Evolutionary conservation across 30 jellyfish, hydroid and myxozoan species (phyloP).

Genomic region (Sanderia malayensis): DNA sequence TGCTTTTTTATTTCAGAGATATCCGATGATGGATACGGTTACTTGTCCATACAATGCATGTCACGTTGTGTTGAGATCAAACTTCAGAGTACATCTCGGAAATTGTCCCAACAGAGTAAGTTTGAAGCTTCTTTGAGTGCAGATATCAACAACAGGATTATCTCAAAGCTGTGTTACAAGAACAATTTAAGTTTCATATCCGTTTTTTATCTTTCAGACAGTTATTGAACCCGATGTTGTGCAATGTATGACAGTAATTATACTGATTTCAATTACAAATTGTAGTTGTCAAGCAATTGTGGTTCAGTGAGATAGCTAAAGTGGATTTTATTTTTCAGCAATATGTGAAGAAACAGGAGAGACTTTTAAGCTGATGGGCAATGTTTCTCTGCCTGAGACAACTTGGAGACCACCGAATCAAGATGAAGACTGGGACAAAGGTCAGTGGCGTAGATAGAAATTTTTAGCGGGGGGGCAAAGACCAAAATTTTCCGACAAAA

Average conservation of each 20-base stretch:
- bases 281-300: too few relatives aligned
- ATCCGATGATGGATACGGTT: slow-evolving; percentile 60
- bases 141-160: too few relatives aligned
- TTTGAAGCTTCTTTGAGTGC: not conserved
- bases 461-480: too few relatives aligned
- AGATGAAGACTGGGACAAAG: slow-evolving; percentile 70
- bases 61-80: slow-evolving; percentile 43
- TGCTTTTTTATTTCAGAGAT: slow-evolving; percentile 40
- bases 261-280: too few relatives aligned
- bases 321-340: too few relatives aligned
- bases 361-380: slow-evolving; percentile 43
- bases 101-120: slow-evolving; percentile 69
- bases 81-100: slow-evolving; percentile 48
- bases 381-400: slow-evolving; percentile 51
- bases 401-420: slow-evolving; percentile 16
- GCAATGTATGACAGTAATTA: too few relatives aligned
- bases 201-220: not conserved
- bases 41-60: slow-evolving; percentile 75
- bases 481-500: too few relatives aligned
- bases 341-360: slow-evolving; percentile 69
- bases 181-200: not conserved
- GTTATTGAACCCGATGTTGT: slow-evolving; percentile 50
- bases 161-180: too few relatives aligned
- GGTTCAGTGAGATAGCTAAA: too few relatives aligned
- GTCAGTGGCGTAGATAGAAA: too few relatives aligned